phyloP scores from a whole-genome alignment of 2,797 vertebrate genomes.

The Oryzias dopingdopingensis region DNA sequence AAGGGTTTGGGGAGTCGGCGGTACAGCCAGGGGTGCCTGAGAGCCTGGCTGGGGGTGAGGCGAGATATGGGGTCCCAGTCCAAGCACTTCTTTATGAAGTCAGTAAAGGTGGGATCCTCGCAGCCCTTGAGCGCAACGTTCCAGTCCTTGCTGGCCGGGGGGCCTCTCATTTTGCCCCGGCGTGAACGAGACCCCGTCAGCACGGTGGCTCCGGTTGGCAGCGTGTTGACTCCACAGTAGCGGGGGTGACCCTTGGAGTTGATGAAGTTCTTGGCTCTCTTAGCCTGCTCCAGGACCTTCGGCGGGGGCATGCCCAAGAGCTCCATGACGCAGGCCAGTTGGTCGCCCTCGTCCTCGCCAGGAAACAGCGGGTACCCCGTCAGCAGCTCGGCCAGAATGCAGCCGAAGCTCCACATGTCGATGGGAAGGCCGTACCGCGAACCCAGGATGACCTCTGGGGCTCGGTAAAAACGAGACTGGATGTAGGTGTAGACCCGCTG shows the following conservation, averaged over 20 bases:
- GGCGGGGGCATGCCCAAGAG: conserved; percentile 92
- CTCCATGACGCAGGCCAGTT: conserved; percentile 97
- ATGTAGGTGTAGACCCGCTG: conserved; percentile 98
- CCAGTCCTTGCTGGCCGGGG: conserved; percentile 94
- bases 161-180: conserved; percentile 89
- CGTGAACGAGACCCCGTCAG: conserved; percentile 88
- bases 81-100: conserved; percentile 95
- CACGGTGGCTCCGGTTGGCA: conserved; percentile 85
- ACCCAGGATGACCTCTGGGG: conserved; percentile 93
- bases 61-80: conserved; percentile 92
- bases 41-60: conserved; percentile 89
- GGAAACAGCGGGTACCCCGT: conserved; percentile 96
- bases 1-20: conserved; percentile 85
- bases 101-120: conserved; percentile 90
- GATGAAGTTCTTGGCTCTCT: conserved; percentile 95
- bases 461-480: conserved; percentile 96
- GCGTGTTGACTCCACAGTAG: conserved; percentile 88
- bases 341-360: conserved; percentile 94
- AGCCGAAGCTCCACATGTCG: conserved; percentile 99
- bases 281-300: conserved; percentile 93
- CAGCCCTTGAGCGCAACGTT: conserved; percentile 89
- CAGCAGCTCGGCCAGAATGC: conserved; percentile 94
- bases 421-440: conserved; percentile 94
- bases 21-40: conserved; percentile 93
- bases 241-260: conserved; percentile 96